These are phyloP conservation scores for Drosophila neonasuta DNA, from an alignment of 2,888 invertebrate species.

Conservation along the genomic window DNA sequence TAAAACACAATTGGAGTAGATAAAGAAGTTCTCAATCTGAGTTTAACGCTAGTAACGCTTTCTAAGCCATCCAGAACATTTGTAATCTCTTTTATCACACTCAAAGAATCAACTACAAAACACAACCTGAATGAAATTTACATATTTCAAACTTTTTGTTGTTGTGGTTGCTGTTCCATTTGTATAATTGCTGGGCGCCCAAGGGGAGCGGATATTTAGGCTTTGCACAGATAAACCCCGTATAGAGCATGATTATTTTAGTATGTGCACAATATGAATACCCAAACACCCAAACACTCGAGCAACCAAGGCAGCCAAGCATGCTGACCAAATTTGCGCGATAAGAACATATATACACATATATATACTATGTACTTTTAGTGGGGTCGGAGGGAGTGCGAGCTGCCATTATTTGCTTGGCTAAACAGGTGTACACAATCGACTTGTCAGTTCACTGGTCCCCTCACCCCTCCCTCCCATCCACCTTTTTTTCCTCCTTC, in stretches of 20 bases:
- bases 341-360: constrained; percentile 34
- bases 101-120: constrained; percentile 5
- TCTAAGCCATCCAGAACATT: constrained; percentile 29
- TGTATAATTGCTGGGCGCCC: constrained; percentile 29
- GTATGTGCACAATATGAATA: constrained; percentile 4
- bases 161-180: constrained; percentile 36
- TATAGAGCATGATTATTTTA: constrained; percentile 16
- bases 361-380: neutral
- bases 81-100: constrained; percentile 6
- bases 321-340: constrained; percentile 48
- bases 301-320: constrained; percentile 41
- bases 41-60: constrained; percentile 31
- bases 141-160: constrained; percentile 18
- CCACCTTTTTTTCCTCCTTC: neutral
- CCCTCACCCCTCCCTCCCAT: neutral
- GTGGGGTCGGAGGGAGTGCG: neutral
- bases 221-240: constrained; percentile 32
- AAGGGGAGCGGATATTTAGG: constrained; percentile 34
- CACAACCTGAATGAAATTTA: constrained; percentile 25
- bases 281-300: neutral
- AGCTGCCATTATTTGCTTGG: constrained; percentile 50
- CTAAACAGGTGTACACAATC: constrained; percentile 55
- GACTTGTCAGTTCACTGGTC: constrained; percentile 56
- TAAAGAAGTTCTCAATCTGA: neutral
- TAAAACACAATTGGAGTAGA: neutral